Base-by-base conservation (phyloP, 2,797 vertebrate species). In the Oreochromis grahami region DNA sequence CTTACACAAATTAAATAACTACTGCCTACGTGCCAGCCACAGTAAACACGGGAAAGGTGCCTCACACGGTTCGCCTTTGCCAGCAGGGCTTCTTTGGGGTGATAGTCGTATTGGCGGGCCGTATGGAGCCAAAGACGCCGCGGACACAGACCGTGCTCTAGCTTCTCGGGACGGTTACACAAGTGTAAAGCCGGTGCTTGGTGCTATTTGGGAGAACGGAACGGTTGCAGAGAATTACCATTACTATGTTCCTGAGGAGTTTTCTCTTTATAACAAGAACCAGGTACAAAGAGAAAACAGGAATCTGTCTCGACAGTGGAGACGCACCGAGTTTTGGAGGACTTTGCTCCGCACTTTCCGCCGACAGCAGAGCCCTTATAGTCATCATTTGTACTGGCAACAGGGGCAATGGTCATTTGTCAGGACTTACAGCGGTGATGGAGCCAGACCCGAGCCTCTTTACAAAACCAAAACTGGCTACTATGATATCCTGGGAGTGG, bases 401-500 rank as follows among this genome's bases (percentile, higher is more conserved):
- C 74, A n/a, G 17, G 48, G 34, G 13, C 81, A 48, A 29, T 12
- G 53, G 6, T 24, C 82, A 32, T 90, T 78, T 19, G 11, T 15
- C 10, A 77, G 95, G 41, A 8, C 72, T 6, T 95, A 92, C 84
- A 88, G 80, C 4, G 58, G 24, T 1, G 51, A 91, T 15, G 84
- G 81, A 8, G 5, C 55, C 7, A 15, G 48, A 10, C 29, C 55
- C 0, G 91, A 74, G 15, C 93, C 95, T 1, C 91, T 95, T 1
- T 93, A 95, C 70, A 93, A 93, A 52, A 94, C 86, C 81, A 95
- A 87, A 76, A 95, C 95, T 0, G 95, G 92, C 2, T 97, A 97
- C 63, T 99, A 99, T 5, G 98, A 98, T 0, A 91, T 98, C 63
- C 95, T 99, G 41, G 94, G 91, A 7, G 96, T 99, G 3, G 48